Evolutionary conservation across 2,113 vertebrate species (phyloP).

Genomic region (Channa argus): DNA sequence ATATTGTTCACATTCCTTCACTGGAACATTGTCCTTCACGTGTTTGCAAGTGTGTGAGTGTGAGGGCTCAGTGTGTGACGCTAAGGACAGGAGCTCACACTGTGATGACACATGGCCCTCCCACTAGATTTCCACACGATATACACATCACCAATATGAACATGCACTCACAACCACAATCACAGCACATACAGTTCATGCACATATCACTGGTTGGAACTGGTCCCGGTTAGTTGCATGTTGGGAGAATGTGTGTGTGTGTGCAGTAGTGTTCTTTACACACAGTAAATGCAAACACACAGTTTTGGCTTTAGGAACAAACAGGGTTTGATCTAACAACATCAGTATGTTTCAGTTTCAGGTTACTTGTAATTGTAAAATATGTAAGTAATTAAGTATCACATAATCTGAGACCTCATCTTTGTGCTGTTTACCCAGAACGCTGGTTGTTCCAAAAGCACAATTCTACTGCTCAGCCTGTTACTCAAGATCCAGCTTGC

Average conservation of each 20-base stretch:
- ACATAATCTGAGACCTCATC: not conserved
- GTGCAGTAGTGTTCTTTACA: conserved; percentile 12
- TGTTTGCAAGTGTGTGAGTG: conserved; percentile 26
- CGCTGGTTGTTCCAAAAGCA: no score
- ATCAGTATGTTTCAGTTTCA: no score
- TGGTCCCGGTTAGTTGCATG: conserved; percentile 30
- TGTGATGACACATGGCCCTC: conserved; percentile 80
- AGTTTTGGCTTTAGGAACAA: no score
- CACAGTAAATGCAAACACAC: not conserved
- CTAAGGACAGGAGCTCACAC: conserved; percentile 73
- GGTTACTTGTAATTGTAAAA: no score
- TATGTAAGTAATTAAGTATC: no score
- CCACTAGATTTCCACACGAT: conserved; percentile 61
- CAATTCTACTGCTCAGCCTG: no score
- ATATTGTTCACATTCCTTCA: conserved; percentile 23
- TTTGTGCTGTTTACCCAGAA: not conserved
- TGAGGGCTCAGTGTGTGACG: conserved; percentile 59
- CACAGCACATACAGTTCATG: conserved; percentile 29
- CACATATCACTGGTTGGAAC: conserved; percentile 30
- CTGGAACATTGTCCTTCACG: conserved; percentile 6
- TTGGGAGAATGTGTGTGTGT: conserved; percentile 27
- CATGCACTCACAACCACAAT: conserved; percentile 14
- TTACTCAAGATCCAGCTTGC: no score
- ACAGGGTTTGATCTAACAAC: no score
- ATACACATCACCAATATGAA: conserved; percentile 29